Base-by-base conservation (phyloP, 2,113 vertebrate genomes). In the Rhynchomys soricoides region DNA sequence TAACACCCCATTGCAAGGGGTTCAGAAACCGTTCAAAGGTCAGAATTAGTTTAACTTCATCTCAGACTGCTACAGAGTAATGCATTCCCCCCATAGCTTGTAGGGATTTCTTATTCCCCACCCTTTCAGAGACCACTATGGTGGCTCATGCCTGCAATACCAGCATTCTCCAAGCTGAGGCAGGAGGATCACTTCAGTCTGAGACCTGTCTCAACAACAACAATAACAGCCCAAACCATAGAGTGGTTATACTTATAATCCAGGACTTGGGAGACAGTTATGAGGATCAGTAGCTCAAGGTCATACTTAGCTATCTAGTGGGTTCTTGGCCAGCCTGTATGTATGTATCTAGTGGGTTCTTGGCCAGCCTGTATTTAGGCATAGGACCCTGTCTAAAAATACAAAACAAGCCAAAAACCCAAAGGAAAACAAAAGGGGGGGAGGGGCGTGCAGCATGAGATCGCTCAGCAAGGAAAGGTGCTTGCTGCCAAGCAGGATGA, bases 11-110 rank as follows among this genome's bases (percentile, higher is more conserved):
- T 97, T 93, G 48, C 73, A 95, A 96, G 89, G 82, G 83, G 94
- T 89, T 94, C 77, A 94, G 94, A 95, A 93, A 79, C 90, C 94
- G 86, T 93, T 86, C 64, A 89, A 90, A 95, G 86, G 90, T 81
- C 75, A 74, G 86, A 96, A 92, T 97, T 93, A 90, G 55, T 95
- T 95, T 86, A 87, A 95, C 71, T 94, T 91, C 87, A 88, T 96
- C 81, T 89, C 86, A 62, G 62, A 83, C 40, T 68, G 64, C 91
- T 95, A 89, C 77, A 82, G 88, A 96, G 88, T 71, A 96, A 93
- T 95, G 82, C 74, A 92, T 96, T 62, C 64, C 90, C 78, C 66
- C 90, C 17, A 0, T 64, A 79, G 66, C 78, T 52, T 66, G 82
- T 10, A 45, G 40, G 1, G 5, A 45, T 34, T 66, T 64, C 29